Percentiles rank a stretch among this genome's conserved stretches.
Evolutionary conservation across 2,888 invertebrate genomes (phyloP).

Genomic region (Lasioglossum marginatum): DNA sequence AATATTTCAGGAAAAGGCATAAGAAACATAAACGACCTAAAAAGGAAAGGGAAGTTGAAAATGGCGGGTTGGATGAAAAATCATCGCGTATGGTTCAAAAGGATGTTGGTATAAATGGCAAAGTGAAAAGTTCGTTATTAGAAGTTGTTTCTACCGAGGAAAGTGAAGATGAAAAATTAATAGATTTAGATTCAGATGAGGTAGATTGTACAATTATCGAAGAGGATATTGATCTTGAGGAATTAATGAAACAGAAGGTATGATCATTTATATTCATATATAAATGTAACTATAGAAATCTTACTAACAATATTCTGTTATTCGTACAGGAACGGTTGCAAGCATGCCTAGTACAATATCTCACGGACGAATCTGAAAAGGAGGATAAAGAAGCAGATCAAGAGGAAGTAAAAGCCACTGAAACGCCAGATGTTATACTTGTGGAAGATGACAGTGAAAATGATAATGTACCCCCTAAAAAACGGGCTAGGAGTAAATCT

Average conservation of each 20-base stretch:
- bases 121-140: slow-evolving; percentile 75
- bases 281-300: neutral
- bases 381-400: slow-evolving; percentile 84
- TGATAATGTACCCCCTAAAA: slow-evolving; percentile 84
- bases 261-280: neutral
- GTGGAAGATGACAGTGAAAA: slow-evolving; percentile 89
- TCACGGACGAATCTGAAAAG: slow-evolving; percentile 88
- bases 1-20: slow-evolving; percentile 78
- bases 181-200: slow-evolving; percentile 85
- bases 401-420: slow-evolving; percentile 84
- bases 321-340: slow-evolving; percentile 87
- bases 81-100: slow-evolving; percentile 70
- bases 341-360: slow-evolving; percentile 91
- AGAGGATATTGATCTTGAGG: slow-evolving; percentile 94
- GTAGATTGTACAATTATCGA: slow-evolving; percentile 90
- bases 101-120: slow-evolving; percentile 79
- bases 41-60: slow-evolving; percentile 78
- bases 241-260: slow-evolving; percentile 95
- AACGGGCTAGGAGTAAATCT: slow-evolving; percentile 82
- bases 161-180: slow-evolving; percentile 82
- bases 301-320: neutral
- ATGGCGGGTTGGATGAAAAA: slow-evolving; percentile 78
- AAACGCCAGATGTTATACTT: slow-evolving; percentile 87
- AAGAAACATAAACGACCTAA: slow-evolving; percentile 82
- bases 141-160: slow-evolving; percentile 82